A percentile compares a stretch with the other conserved stretches of the same genome.
phyloP scores from a whole-genome alignment of 2,888 invertebrate species.

The Ephialtes manifestator region DNA sequence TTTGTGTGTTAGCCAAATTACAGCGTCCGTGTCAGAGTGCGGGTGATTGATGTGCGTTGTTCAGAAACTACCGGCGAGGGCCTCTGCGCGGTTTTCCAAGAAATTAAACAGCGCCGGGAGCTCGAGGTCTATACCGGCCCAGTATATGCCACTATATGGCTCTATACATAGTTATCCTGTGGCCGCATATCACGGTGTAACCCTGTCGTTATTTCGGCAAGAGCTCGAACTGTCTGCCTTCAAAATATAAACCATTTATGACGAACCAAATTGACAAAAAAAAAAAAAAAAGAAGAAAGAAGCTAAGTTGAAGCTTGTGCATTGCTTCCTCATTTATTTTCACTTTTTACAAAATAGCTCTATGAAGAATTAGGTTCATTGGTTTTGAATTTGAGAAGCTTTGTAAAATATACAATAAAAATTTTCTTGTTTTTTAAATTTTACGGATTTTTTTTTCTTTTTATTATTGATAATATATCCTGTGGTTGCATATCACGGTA shows the following conservation, averaged over 20 bases:
- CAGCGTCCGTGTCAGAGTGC: slow-evolving; percentile 84
- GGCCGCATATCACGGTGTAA: not conserved
- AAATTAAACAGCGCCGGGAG: slow-evolving; percentile 80
- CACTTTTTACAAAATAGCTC: no score
- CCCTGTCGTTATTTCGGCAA: not conserved
- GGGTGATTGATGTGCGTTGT: slow-evolving; percentile 83
- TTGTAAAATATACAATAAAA: no score
- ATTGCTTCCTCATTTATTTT: no score
- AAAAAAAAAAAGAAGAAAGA: no score
- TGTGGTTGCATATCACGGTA: not conserved
- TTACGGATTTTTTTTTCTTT: no score
- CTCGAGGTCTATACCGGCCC: not conserved
- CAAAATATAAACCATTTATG: not conserved
- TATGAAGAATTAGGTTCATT: no score
- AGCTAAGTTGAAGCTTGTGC: no score
- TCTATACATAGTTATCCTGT: slow-evolving; percentile 1
- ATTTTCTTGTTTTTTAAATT: no score
- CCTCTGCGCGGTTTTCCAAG: slow-evolving; percentile 80
- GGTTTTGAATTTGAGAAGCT: no score
- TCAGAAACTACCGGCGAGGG: slow-evolving; percentile 71
- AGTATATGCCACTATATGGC: not conserved
- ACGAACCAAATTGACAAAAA: not conserved
- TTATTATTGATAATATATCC: no score
- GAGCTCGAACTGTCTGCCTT: not conserved
- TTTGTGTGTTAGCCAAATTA: slow-evolving; percentile 83